Conservation (phyloP, 1,140 invertebrate species). For the Drosophila repleta region DNA sequence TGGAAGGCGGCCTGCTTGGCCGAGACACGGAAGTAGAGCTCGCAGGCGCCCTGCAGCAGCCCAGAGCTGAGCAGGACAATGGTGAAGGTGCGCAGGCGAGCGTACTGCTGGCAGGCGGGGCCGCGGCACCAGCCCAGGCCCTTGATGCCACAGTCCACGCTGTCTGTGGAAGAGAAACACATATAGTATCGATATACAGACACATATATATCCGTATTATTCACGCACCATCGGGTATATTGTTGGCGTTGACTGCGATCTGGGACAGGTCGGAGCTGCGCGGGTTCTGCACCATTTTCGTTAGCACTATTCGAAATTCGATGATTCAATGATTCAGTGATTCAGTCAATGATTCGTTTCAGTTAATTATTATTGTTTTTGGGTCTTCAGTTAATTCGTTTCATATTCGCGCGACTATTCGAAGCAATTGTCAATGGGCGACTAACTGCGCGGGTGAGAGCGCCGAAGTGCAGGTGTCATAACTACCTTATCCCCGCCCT, state of each 20-base stretch:
- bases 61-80: conserved; percentile 85
- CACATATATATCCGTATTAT: neutral
- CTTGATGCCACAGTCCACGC: conserved; percentile 87
- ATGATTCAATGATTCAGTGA: conserved; percentile 30
- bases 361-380: conserved; percentile 12
- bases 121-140: conserved; percentile 85
- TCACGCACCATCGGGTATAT: conserved; percentile 75
- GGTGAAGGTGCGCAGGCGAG: conserved; percentile 85
- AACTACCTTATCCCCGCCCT: neutral
- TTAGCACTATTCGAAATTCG: conserved; percentile 37
- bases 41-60: conserved; percentile 85
- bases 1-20: conserved; percentile 85
- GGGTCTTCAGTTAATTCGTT: conserved; percentile 24
- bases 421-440: conserved; percentile 38
- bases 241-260: conserved; percentile 75
- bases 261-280: conserved; percentile 75
- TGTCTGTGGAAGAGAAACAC: conserved; percentile 68
- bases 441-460: conserved; percentile 38
- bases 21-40: conserved; percentile 86
- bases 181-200: neutral
- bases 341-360: conserved; percentile 18
- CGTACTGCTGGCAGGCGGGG: conserved; percentile 86
- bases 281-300: conserved; percentile 58
- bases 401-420: conserved; percentile 69
- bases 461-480: conserved; percentile 6